A percentile compares a stretch with the other conserved stretches of the same genome.
Conservation (phyloP, 2,113 vertebrate species). For the Gorsachius goisagi region DNA sequence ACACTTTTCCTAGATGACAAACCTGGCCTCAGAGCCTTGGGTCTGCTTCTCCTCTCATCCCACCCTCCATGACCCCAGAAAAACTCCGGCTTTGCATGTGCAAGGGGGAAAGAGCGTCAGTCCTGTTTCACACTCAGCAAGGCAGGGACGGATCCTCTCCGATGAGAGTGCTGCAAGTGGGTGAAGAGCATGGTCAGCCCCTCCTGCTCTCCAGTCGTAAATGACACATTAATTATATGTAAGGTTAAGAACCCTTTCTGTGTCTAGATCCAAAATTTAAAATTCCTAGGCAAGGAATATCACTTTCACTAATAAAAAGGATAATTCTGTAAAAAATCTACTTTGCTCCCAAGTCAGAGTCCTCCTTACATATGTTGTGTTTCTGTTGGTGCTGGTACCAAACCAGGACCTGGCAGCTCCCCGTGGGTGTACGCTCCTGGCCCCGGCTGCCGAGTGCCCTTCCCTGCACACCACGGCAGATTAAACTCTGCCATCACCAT, state of each 20-base stretch:
- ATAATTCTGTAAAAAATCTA: background rate
- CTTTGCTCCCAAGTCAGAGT: background rate
- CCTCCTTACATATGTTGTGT: background rate
- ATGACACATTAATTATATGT: background rate
- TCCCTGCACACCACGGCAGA: background rate
- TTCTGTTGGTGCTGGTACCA: background rate
- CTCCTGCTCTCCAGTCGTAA: background rate
- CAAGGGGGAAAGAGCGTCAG: background rate
- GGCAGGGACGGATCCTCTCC: background rate
- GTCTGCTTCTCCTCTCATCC: background rate
- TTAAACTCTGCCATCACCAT: background rate
- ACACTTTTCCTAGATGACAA: background rate
- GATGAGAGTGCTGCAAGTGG: background rate
- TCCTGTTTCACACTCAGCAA: background rate
- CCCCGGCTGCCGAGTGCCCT: background rate
- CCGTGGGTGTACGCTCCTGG: fast-evolving
- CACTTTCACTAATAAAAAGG: background rate
- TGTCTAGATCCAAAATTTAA: background rate
- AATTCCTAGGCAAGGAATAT: background rate
- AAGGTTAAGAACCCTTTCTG: background rate
- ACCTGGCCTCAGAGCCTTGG: background rate
- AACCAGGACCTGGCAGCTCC: background rate
- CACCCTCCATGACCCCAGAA: background rate
- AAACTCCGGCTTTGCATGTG: background rate
- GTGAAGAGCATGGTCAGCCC: background rate